Base-by-base conservation (phyloP, 2,888 invertebrate genomes). In the Diadegma fenestrale region DNA sequence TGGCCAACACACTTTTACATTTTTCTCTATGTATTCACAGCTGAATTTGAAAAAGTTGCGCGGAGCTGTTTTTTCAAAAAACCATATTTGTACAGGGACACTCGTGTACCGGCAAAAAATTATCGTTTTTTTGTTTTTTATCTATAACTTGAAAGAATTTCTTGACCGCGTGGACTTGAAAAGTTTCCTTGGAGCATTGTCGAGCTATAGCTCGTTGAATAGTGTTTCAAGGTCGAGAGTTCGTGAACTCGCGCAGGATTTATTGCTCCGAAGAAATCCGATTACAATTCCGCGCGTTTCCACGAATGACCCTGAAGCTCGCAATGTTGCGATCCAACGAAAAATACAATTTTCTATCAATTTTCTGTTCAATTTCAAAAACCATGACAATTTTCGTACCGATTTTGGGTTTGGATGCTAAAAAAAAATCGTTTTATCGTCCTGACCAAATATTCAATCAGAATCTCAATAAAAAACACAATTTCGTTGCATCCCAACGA, bases 171-270 rank as follows among this genome's bases (percentile, higher is more conserved):
- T 64, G 10, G 37, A 12, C 37, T 33, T 33, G 37, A 4, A 10
- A 64, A n/a, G 64, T 64, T 41, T 41, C n/a, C 19, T 41, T 41
- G 30, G 19, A 64, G 41, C 37, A n/a, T 64, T 19, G 12, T 64
- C 64, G n/a, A 37, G 19, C 41, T 41, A 41, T 12, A 7, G 2
- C 5, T 54, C n/a, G 19, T 41, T 43, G 43, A 41, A 66, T 22
- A 66, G 43, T 43, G 43, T 41, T 66, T 66, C 26, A 41, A 66
- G 26, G 43, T 43, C 26, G n/a, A 19, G 19, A 66, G 43, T 22
- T 66, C 26, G 43, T 19, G 41, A 66, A 22, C 43, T 43, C 22
- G 26, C 22, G 26, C 4, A 14, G 41, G 12, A 66, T 22, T 22
- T 43, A 26, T 66, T 43, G 43, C 66, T 43, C 6, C 0, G 22